Base-by-base conservation (phyloP, 2,113 vertebrate genomes). In the Loxodonta africana region DNA sequence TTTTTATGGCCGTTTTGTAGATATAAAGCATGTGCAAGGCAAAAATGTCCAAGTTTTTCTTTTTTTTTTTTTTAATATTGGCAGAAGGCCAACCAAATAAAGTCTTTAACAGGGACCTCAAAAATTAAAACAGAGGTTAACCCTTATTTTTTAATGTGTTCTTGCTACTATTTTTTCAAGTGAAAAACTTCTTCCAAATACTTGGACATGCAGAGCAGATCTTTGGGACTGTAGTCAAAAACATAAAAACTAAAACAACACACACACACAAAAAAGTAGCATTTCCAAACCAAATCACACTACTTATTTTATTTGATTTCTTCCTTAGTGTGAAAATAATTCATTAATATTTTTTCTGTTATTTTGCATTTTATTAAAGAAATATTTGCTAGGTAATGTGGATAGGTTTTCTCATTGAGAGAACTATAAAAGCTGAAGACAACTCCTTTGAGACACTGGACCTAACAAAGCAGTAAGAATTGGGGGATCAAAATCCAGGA, bases 111-210 rank as follows among this genome's bases (percentile, higher is more conserved):
- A 69, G n/a, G 46, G 26, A 86, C 25, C 11, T 93, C 80, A 87
- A 83, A 95, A 95, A 44, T 77, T 74, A 93, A 91, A 91, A 76
- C 14, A 93, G 12, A 60, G 7, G 17, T 90, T 91, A 80, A 46
- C 9, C 18, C 9, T 76, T 17, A 37, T n/a, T 57, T 62, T 88
- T 81, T 90, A 63, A 78, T 86, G 26, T 80, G 20, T 83, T 41
- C 20, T 21, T 93, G 46, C 20, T 60, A 77, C 15, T 41, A 71
- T 65, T 92, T 94, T 91, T 71, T 37, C 28, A 80, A 97, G 46
- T 83, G 51, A 80, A 94, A 92, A 91, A 23, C 21, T 80, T 44
- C 91, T 69, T 93, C 46, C n/a, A 86, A 88, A 84, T 88, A 80
- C 26, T 84, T 87, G 48, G 80, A 74, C 6, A 88, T 83, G 62